These are phyloP conservation scores for Muntiacus reevesi DNA, from an alignment of 2,113 vertebrate species.

Conservation along the genomic window DNA sequence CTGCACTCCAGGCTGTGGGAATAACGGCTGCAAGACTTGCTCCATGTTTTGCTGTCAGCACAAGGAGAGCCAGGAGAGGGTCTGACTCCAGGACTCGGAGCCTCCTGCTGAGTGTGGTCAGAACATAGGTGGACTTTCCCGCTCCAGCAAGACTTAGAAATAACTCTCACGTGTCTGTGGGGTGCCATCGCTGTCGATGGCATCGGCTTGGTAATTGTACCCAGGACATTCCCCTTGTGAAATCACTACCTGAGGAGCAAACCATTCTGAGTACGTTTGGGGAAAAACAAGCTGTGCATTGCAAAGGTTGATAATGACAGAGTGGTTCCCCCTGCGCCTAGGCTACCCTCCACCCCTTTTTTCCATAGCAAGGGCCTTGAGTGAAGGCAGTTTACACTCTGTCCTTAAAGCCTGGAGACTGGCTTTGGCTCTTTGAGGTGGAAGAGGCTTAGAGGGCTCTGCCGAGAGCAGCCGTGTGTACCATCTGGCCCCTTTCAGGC, in stretches of 20 bases:
- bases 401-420: neutral
- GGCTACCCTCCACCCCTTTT: neutral
- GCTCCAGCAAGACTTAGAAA: neutral
- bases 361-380: slow-evolving; percentile 9
- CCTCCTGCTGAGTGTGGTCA: neutral
- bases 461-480: neutral
- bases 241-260: neutral
- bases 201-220: neutral
- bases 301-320: neutral
- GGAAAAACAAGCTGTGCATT: neutral
- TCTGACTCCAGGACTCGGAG: neutral
- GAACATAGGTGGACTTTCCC: neutral
- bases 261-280: neutral
- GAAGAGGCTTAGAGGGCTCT: slow-evolving; percentile 16
- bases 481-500: neutral
- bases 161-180: neutral
- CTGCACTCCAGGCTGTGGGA: neutral
- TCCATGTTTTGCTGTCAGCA: neutral
- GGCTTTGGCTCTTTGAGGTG: neutral
- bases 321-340: neutral
- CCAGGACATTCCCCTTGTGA: neutral
- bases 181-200: neutral
- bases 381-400: neutral
- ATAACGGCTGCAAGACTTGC: neutral
- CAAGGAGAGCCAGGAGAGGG: neutral